Base-by-base conservation (phyloP, 2,888 invertebrate genomes). In the Meteorus cinctellus region DNA sequence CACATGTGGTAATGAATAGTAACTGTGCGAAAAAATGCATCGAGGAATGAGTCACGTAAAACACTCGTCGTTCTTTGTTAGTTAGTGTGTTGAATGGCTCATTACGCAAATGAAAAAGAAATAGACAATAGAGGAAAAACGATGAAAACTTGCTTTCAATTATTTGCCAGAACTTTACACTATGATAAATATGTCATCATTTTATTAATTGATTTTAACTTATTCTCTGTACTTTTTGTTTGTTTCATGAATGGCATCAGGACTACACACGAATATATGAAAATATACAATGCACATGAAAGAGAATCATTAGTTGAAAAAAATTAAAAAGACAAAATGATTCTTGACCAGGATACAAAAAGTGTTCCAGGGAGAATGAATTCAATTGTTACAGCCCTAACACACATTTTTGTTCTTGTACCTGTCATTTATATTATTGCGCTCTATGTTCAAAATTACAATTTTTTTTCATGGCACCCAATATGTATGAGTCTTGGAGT, bases 391-490 rank as follows among this genome's bases (percentile, higher is more conserved):
- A 85, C 87, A 0, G 27, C 80, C 14, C 10, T 88, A 19, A 83
- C 86, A 0, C 89, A 89, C 70, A 10, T 87, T n/a, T 81, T 89
- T 12, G 74, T 89, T 5, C 10, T 88, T 45, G 80, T 79, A 31
- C 89, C 89, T 55, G 84, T 86, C 8, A 80, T 89, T 67, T 89
- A 88, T 80, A 88, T 88, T 72, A 72, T 88, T 14, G 82, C 79
- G 6, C 69, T 88, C 4, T 84, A 83, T 14, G 82, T 84, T 51
- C 51, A 76, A 3, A 34, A 78, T 0, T 85, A 84, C 72, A 78
- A 36, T 16, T 84, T 88, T 36, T 89, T 89, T 78, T 81, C 87
- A 1, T 89, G 89, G 88, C 89, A 89, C 82, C 88, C 88, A 2
- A 87, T 88, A 76, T 88, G 86, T 74, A 85, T 86, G 86, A 62